Percentiles rank a stretch among this genome's conserved stretches.
Evolutionary conservation across 1,140 invertebrate species (phyloP).

Genomic region (Nylanderia fulva): DNA sequence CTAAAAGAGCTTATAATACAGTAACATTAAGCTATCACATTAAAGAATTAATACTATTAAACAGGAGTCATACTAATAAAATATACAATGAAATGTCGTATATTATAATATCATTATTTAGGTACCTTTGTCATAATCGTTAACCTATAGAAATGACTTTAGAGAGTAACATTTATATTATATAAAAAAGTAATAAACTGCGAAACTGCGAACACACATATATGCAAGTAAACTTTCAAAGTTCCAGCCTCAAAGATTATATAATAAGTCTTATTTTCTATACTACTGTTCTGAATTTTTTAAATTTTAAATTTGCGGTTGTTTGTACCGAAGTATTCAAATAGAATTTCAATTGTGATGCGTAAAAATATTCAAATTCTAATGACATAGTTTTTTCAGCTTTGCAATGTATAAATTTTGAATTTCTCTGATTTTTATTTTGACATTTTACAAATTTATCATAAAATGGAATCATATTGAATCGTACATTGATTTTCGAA

Average conservation of each 20-base stretch:
- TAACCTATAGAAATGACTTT: neutral
- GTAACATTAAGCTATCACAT: constrained; percentile 5
- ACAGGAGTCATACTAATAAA: too few relatives aligned
- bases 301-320: neutral
- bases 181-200: too few relatives aligned
- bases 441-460: neutral
- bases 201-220: too few relatives aligned
- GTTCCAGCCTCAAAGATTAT: neutral
- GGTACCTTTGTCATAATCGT: neutral
- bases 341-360: neutral
- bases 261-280: neutral
- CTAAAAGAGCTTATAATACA: neutral
- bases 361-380: neutral
- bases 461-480: neutral
- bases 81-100: neutral
- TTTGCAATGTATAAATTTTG: neutral
- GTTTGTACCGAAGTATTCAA: neutral
- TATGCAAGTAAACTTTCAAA: neutral
- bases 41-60: neutral
- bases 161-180: neutral
- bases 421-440: neutral
- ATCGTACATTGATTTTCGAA: neutral
- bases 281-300: neutral
- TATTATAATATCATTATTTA: neutral
- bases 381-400: neutral